phyloP scores from a whole-genome alignment of 2,797 vertebrate species.

The Chaetophractus vellerosus region DNA sequence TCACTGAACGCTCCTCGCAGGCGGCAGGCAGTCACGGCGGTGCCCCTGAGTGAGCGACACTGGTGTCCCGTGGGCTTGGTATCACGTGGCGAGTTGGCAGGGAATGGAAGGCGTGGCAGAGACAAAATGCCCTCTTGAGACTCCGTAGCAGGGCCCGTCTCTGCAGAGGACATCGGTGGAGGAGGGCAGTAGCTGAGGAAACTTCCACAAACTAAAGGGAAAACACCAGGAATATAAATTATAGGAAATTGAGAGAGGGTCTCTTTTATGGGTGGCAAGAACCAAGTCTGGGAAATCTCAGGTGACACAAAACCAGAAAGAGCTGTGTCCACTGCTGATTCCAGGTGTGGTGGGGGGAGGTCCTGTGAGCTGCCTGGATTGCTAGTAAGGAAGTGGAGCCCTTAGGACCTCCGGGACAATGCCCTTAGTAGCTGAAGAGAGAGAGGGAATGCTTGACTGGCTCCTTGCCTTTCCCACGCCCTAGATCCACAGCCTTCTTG shows the following conservation, averaged over 20 bases:
- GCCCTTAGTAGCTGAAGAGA: not conserved
- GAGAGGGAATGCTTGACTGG: not conserved
- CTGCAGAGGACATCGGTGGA: not conserved
- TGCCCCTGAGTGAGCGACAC: not conserved
- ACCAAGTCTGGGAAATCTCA: not conserved
- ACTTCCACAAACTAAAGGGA: not conserved
- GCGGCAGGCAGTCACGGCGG: not conserved
- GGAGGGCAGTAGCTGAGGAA: not conserved
- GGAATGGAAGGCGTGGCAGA: not conserved
- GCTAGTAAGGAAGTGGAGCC: not conserved
- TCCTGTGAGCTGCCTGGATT: not conserved
- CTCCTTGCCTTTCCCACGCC: not conserved
- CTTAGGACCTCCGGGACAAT: not conserved
- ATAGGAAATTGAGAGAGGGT: not conserved
- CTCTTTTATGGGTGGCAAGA: not conserved
- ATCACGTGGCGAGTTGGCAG: not conserved
- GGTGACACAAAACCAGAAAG: not conserved
- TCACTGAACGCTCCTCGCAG: not conserved
- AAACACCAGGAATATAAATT: not conserved
- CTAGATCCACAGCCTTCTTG: not conserved
- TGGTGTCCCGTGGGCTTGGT: not conserved
- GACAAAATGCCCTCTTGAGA: not conserved
- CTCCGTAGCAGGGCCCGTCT: not conserved
- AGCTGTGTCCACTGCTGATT: not conserved
- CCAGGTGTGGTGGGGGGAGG: not conserved